phyloP scores from a whole-genome alignment of 2,888 invertebrate species.

The Lithophane semibrunnea region DNA sequence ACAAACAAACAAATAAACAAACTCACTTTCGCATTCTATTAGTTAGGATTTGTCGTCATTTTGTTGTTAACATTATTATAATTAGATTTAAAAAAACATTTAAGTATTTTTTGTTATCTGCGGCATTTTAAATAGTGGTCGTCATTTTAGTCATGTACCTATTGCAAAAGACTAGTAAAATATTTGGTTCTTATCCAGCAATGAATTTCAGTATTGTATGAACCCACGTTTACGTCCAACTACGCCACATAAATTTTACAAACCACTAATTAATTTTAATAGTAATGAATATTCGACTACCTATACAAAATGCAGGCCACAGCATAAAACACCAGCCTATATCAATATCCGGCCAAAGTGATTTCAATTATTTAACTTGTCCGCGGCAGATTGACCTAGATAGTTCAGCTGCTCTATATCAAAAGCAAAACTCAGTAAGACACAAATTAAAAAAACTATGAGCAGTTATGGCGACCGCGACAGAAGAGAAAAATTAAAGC shows the following conservation, averaged over 20 bases:
- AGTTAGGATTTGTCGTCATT: background rate
- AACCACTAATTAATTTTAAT: constrained; percentile 43
- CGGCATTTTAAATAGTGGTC: background rate
- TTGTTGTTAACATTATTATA: background rate
- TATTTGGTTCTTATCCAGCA: background rate
- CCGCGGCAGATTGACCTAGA: constrained; percentile 75
- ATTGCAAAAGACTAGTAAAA: background rate
- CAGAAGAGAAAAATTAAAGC: too few species aligned
- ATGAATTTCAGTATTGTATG: background rate
- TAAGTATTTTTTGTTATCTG: background rate
- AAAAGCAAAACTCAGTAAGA: constrained; percentile 3
- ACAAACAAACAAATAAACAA: too few species aligned
- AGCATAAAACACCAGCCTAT: constrained; percentile 39
- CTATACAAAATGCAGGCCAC: constrained; percentile 41
- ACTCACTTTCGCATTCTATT: too few species aligned
- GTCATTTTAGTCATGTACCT: too few species aligned
- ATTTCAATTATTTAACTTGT: constrained; percentile 79
- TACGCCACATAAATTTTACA: constrained; percentile 33
- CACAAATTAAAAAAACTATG: background rate
- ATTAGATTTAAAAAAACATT: background rate
- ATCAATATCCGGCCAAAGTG: constrained; percentile 65
- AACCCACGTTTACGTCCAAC: background rate
- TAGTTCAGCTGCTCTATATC: constrained; percentile 49
- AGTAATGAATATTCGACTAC: constrained; percentile 30
- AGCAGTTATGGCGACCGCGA: too few species aligned